Evolutionary conservation across 2,888 invertebrate species (phyloP), one percentile per base, ranked within the genome.

Genomic region (Nipponacmea schrenckii): DNA sequence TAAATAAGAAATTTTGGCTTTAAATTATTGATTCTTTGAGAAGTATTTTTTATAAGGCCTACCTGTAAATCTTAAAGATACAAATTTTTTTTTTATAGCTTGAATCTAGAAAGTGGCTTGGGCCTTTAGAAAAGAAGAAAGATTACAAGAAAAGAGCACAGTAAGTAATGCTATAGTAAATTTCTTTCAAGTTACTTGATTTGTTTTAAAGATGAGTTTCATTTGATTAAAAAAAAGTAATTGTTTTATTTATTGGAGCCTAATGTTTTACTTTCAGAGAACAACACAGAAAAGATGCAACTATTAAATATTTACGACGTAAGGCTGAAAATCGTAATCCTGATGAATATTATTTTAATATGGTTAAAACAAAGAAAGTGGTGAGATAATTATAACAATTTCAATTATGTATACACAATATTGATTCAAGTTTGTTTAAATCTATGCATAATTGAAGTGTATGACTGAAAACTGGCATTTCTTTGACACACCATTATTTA

Each of bases 271-370:
- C 77, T 82, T 85, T 12, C 80, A 90, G 90, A 71, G 94, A 96
- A 89, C 94, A 92, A 73, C 93, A 96, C 86, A 92, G 93, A 73
- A 97, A 97, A 86, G 93, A 95, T 71, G 92, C 92, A 72, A 94
- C 95, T 0, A 88, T 99, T 1, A 95, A 95, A 86, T 88, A 94
- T 44, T 89, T 99, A 69, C 93, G 93, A 72, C 94, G 94, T 87
- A 92, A 95, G 73, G 97, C 96, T 0, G 90, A 96, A 27, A 94
- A 97, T 86, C 95, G 94, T 88, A 99, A 99, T 91, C 97, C 97
- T 0, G 98, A 99, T 93, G 99, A 99, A 89, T 99, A 98, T 90
- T 95, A 98, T 89, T 96, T 95, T 90, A 85, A 83, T 62, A 85
- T 85, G 84, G 84, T 84, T n/a, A 82, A 80, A 62, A 84, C 82